phyloP scores from a whole-genome alignment of 2,113 vertebrate species.

The Spea multiplicata region DNA sequence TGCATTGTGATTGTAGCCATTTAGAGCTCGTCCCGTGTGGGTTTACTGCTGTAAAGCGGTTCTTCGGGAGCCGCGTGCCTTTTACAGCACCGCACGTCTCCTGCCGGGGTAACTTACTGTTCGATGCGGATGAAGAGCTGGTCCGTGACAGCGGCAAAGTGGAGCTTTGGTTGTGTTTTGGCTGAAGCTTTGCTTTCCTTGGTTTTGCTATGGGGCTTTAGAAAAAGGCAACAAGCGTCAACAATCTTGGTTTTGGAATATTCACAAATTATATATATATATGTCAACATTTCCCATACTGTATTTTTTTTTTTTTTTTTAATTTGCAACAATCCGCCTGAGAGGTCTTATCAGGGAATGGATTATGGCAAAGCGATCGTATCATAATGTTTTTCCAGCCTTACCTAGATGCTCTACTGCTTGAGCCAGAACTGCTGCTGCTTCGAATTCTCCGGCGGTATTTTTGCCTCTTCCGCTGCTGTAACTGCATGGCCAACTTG shows the following conservation, averaged over 20 bases:
- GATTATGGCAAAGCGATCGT: no score
- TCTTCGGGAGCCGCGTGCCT: no score
- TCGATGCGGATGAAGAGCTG: conserved; percentile 61
- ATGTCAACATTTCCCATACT: no score
- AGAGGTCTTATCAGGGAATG: no score
- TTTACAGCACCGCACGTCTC: no score
- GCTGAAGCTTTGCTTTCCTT: conserved; percentile 78
- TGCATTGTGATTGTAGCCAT: no score
- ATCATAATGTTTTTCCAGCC: background rate
- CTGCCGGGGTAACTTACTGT: conserved; percentile 5
- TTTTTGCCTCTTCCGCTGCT: conserved; percentile 74
- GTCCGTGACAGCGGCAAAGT: conserved; percentile 75
- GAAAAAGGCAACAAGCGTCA: conserved; percentile 27
- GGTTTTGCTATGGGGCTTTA: conserved; percentile 86
- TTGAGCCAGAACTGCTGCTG: conserved; percentile 62
- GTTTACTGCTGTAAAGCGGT: no score
- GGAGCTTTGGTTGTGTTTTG: conserved; percentile 77
- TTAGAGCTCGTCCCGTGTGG: no score
- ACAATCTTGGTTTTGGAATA: no score
- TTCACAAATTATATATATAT: no score
- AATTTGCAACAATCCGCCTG: no score
- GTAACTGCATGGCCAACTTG: conserved; percentile 86
- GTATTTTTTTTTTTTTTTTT: no score
- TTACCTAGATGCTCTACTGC: conserved; percentile 73
- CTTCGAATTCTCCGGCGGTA: conserved; percentile 83